A percentile compares a stretch with the other conserved stretches of the same genome.
Conservation (phyloP, 2,113 vertebrate species). For the Fulica atra region DNA sequence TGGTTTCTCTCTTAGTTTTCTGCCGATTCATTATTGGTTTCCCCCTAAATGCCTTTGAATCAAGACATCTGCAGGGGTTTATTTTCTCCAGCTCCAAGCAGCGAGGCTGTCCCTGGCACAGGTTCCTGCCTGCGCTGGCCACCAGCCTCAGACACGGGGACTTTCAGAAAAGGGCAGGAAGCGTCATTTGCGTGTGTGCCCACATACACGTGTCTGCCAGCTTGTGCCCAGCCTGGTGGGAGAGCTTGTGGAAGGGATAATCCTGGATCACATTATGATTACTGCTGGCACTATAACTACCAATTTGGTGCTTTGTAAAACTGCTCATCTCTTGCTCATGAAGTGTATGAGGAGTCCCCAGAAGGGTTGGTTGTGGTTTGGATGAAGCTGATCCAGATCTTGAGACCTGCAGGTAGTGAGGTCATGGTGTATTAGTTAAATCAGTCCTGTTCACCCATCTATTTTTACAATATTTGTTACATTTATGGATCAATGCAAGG, state of each 20-base stretch:
- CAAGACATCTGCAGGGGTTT: not conserved
- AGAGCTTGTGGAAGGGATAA: not conserved
- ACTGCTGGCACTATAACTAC: not conserved
- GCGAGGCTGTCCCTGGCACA: not conserved
- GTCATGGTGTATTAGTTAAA: not conserved
- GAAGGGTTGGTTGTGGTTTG: not conserved
- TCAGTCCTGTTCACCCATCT: not conserved
- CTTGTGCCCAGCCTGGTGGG: not conserved
- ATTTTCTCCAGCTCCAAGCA: not conserved
- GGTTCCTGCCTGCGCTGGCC: not conserved
- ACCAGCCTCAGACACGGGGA: accelerated
- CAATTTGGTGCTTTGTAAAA: not conserved
- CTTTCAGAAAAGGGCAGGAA: not conserved
- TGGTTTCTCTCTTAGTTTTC: not conserved
- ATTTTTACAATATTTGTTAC: not conserved
- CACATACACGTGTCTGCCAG: accelerated
- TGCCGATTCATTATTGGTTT: not conserved
- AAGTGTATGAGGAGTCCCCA: not conserved
- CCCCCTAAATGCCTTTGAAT: not conserved
- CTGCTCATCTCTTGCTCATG: not conserved
- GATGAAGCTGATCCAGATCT: not conserved
- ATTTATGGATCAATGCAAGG: not conserved
- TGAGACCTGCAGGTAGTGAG: not conserved
- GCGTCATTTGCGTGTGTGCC: accelerated
- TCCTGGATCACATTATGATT: not conserved